phyloP scores from a whole-genome alignment of 2,797 vertebrate species.

The Hemibagrus guttatus region DNA sequence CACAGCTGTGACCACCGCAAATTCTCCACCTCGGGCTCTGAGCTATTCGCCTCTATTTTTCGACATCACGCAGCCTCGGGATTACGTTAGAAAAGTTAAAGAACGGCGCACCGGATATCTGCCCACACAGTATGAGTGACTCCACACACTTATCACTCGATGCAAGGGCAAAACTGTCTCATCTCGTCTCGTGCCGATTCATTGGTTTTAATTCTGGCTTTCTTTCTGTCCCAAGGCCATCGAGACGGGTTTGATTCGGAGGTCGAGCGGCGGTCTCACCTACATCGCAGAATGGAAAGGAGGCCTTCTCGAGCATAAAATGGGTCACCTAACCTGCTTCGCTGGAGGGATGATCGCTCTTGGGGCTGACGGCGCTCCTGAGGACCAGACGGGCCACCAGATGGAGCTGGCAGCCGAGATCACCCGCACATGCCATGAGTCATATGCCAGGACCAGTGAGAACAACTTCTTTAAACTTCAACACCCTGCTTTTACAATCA shows the following conservation, averaged over 20 bases:
- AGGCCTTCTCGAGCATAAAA: slow-evolving; percentile 95
- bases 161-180: background rate
- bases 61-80: slow-evolving; percentile 26
- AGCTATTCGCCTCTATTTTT: background rate
- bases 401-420: slow-evolving; percentile 95
- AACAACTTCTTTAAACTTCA: slow-evolving; percentile 3
- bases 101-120: background rate
- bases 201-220: background rate
- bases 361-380: slow-evolving; percentile 87
- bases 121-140: slow-evolving; percentile 28
- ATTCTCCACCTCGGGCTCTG: background rate
- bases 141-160: background rate
- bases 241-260: slow-evolving; percentile 91
- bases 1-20: slow-evolving; percentile 30
- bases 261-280: slow-evolving; percentile 87
- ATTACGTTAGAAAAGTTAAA: background rate
- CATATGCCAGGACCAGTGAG: slow-evolving; percentile 91
- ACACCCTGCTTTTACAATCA: background rate
- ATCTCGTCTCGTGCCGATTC: background rate
- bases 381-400: slow-evolving; percentile 86
- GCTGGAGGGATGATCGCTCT: slow-evolving; percentile 97
- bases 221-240: slow-evolving; percentile 79
- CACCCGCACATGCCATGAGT: slow-evolving; percentile 92
- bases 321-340: slow-evolving; percentile 98
- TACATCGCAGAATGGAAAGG: slow-evolving; percentile 99